Conservation (phyloP, 2,888 invertebrate species). For the Hypomecis punctinalis region DNA sequence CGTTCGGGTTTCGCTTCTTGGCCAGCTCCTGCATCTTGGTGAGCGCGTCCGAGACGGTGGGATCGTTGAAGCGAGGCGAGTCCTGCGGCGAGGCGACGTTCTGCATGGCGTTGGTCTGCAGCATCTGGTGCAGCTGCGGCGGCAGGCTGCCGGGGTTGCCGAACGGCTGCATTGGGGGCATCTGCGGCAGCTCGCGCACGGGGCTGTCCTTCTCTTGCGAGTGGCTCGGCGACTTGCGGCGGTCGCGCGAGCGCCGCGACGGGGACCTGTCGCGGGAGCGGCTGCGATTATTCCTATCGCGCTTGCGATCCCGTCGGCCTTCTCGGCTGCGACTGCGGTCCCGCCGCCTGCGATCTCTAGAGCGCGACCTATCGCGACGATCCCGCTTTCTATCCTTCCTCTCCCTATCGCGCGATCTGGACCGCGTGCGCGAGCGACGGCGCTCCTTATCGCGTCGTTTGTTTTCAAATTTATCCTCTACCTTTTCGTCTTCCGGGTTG, state of each 20-base stretch:
- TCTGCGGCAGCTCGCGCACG: constrained; percentile 26
- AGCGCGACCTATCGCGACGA: constrained; percentile 81
- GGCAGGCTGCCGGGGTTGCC: constrained; percentile 36
- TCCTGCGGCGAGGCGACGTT: constrained; percentile 51
- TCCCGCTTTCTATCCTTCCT: constrained; percentile 77
- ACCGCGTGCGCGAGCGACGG: constrained; percentile 65
- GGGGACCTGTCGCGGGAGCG: constrained; percentile 83
- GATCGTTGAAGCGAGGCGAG: constrained; percentile 62
- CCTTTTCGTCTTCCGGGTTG: constrained; percentile 61
- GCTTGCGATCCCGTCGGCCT: constrained; percentile 40
- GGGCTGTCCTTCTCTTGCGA: constrained; percentile 59
- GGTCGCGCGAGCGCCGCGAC: constrained; percentile 80
- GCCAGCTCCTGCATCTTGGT: constrained; percentile 78
- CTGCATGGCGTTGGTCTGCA: constrained; percentile 46
- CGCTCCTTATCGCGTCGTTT: constrained; percentile 68
- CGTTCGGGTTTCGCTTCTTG: constrained; percentile 85
- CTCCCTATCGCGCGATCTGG: constrained; percentile 69
- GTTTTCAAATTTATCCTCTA: constrained; percentile 60
- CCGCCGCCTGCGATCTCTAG: constrained; percentile 85
- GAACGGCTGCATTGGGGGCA: constrained; percentile 33
- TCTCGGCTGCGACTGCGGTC: constrained; percentile 87
- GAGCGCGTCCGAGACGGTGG: constrained; percentile 65
- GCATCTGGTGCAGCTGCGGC: constrained; percentile 40
- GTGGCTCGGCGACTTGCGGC: constrained; percentile 73
- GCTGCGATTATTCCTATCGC: constrained; percentile 79